A percentile compares a stretch with the other conserved stretches of the same genome.
phyloP scores from a whole-genome alignment of 2,797 vertebrate genomes.

The Peromyscus eremicus region DNA sequence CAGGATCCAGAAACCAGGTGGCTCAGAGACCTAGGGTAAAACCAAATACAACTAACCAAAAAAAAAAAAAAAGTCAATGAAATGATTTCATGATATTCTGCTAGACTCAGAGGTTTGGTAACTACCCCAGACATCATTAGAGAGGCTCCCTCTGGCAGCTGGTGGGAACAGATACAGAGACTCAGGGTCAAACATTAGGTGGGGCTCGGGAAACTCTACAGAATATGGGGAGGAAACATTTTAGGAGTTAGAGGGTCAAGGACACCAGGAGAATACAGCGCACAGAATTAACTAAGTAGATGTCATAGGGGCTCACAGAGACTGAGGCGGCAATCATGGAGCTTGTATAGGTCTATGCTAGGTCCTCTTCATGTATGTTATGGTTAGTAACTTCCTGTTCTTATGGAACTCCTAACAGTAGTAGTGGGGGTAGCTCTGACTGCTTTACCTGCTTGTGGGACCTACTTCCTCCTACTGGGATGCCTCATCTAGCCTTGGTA shows the following conservation, averaged over 20 bases:
- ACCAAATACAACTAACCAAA: not conserved
- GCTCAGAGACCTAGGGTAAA: not conserved
- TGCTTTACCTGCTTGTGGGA: not conserved
- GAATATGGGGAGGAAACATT: not conserved
- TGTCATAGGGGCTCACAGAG: not conserved
- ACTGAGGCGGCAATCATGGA: not conserved
- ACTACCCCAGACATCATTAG: not conserved
- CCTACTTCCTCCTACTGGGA: not conserved
- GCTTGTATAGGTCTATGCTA: not conserved
- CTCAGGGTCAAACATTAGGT: not conserved
- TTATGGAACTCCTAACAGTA: no score
- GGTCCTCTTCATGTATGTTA: not conserved
- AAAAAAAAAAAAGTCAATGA: not conserved
- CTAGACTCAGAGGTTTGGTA: not conserved
- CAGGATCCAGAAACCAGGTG: not conserved
- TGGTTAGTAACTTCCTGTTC: not conserved
- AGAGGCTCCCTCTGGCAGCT: not conserved
- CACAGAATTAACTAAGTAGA: not conserved
- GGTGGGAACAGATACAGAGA: not conserved
- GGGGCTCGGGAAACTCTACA: not conserved
- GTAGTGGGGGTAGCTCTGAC: not conserved
- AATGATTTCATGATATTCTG: not conserved
- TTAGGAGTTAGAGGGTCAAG: not conserved
- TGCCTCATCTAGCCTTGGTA: not conserved
- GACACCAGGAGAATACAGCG: not conserved